Percentiles rank a stretch among this genome's conserved stretches.
These are phyloP conservation scores for Tenrec ecaudatus DNA, from an alignment of 2,113 vertebrate species.

Conservation along the genomic window DNA sequence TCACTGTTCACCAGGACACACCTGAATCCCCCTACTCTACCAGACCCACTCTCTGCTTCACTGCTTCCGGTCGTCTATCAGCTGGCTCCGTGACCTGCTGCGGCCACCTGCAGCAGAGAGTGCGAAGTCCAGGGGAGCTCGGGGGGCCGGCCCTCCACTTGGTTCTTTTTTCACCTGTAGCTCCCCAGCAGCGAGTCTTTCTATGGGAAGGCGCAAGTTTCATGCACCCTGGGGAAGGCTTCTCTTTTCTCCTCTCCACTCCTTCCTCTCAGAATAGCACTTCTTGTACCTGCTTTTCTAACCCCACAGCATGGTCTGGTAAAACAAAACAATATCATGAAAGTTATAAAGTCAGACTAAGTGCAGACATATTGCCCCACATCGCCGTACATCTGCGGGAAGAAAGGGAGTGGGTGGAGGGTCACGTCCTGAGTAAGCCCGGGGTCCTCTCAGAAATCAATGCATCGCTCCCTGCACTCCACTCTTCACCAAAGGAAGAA, in stretches of 20 bases:
- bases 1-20: background rate
- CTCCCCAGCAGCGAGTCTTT: background rate
- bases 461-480: background rate
- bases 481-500: background rate
- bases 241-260: background rate
- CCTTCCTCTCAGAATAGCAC: background rate
- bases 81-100: background rate
- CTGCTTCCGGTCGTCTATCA: background rate
- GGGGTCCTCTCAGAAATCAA: background rate
- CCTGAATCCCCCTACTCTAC: background rate
- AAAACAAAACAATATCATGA: no score
- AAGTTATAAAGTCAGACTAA: background rate
- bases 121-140: background rate
- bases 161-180: background rate
- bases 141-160: rapidly evolving
- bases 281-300: background rate
- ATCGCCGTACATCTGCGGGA: background rate
- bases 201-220: background rate
- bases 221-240: background rate
- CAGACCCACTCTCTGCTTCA: background rate
- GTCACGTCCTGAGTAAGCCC: rapidly evolving
- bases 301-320: background rate
- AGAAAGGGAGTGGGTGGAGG: background rate
- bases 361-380: rapidly evolving
- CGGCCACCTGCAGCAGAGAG: background rate